Evolutionary conservation across 2,113 vertebrate genomes (phyloP).

Genomic region (Phylloscopus trochiloides): DNA sequence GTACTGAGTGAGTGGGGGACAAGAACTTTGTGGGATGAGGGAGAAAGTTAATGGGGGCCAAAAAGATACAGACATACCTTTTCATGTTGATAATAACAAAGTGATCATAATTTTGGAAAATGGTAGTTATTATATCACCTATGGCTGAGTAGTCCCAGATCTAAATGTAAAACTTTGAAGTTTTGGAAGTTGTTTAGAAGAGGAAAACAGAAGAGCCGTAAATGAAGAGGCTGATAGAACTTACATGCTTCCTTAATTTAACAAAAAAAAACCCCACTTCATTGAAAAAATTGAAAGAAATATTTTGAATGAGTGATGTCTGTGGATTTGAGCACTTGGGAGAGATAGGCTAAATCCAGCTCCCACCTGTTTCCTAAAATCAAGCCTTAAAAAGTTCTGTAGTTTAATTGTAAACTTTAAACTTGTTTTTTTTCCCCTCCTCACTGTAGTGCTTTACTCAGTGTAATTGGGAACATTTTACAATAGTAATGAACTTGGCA

Average conservation of each 20-base stretch:
- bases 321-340: background rate
- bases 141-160: background rate
- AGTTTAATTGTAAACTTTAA: background rate
- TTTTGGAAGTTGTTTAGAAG: background rate
- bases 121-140: background rate
- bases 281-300: background rate
- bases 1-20: background rate
- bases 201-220: background rate
- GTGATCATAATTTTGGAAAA: background rate
- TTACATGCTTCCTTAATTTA: background rate
- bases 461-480: constrained; percentile 58
- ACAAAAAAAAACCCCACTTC: background rate
- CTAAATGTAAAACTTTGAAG: background rate
- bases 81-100: background rate
- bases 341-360: background rate
- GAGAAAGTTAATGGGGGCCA: background rate
- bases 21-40: background rate
- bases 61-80: background rate
- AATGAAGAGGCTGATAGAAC: background rate
- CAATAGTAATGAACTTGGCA: constrained; percentile 68
- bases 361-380: background rate
- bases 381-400: background rate
- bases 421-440: background rate
- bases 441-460: background rate
- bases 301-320: background rate